These are phyloP conservation scores for Serripes groenlandicus DNA, from an alignment of 2,888 invertebrate species.

Conservation along the genomic window DNA sequence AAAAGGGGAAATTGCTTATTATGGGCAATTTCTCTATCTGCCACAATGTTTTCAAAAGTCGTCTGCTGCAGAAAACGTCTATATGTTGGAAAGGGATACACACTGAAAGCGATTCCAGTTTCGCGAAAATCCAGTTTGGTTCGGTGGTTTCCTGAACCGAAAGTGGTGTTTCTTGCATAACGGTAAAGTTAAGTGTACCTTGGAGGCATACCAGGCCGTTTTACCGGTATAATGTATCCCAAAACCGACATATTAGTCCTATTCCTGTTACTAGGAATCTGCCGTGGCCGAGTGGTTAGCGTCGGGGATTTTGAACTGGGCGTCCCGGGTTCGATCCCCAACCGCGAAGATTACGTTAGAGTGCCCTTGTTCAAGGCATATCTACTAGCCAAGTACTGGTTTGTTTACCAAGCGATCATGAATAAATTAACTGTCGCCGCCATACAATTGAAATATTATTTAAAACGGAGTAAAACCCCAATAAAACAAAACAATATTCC, in stretches of 20 bases:
- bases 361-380: not conserved
- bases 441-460: not conserved
- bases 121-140: no score
- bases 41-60: not conserved
- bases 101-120: no score
- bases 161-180: no score
- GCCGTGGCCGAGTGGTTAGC: not conserved
- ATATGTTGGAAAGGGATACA: no score
- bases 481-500: no score
- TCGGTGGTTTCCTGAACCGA: no score
- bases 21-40: not conserved
- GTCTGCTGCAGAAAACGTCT: no score
- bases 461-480: not conserved
- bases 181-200: no score
- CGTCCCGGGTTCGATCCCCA: not conserved
- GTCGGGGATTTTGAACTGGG: not conserved
- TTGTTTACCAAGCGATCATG: not conserved
- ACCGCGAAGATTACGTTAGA: not conserved
- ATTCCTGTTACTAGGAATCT: not conserved
- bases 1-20: not conserved
- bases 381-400: not conserved
- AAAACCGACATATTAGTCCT: no score
- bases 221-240: no score
- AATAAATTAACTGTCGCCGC: not conserved
- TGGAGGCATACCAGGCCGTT: no score